Evolutionary conservation across 1,140 invertebrate genomes (phyloP).

Genomic region (Calephelis virginiensis): DNA sequence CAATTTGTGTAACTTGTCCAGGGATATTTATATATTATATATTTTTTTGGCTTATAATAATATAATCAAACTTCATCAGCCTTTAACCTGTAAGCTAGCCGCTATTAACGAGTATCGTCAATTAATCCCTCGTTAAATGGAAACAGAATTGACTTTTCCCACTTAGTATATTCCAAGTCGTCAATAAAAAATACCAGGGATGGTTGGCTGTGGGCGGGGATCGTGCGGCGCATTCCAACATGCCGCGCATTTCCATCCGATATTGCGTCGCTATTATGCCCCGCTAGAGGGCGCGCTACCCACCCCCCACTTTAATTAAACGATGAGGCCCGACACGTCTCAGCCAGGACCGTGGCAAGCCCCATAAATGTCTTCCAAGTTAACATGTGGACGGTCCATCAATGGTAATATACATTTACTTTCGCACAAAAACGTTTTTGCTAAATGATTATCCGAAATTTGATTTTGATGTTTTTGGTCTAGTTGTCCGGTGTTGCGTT

Average conservation of each 20-base stretch:
- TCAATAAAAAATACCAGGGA: constrained; percentile 78
- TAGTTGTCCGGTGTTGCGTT: background rate
- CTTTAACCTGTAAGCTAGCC: too few species aligned
- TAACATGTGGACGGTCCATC: constrained; percentile 36
- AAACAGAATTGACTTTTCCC: constrained; percentile 52
- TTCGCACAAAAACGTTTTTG: background rate
- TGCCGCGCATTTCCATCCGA: constrained; percentile 77
- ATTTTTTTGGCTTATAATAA: too few species aligned
- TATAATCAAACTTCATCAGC: too few species aligned
- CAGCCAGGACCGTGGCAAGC: constrained; percentile 65
- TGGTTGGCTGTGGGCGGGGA: constrained; percentile 68
- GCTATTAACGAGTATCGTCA: background rate
- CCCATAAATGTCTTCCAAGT: constrained; percentile 69
- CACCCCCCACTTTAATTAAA: constrained; percentile 76
- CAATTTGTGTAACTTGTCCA: too few species aligned
- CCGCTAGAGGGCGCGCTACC: constrained; percentile 52
- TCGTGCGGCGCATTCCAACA: constrained; percentile 75
- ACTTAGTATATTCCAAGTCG: constrained; percentile 68
- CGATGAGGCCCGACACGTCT: constrained; percentile 71
- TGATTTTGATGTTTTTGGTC: background rate
- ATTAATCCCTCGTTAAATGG: constrained; percentile 35
- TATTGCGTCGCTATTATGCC: constrained; percentile 77
- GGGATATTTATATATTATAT: too few species aligned
- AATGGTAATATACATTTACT: background rate
- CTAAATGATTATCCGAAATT: background rate